Evolutionary conservation across 2,113 vertebrate species (phyloP).

Genomic region (Limnothrissa miodon): DNA sequence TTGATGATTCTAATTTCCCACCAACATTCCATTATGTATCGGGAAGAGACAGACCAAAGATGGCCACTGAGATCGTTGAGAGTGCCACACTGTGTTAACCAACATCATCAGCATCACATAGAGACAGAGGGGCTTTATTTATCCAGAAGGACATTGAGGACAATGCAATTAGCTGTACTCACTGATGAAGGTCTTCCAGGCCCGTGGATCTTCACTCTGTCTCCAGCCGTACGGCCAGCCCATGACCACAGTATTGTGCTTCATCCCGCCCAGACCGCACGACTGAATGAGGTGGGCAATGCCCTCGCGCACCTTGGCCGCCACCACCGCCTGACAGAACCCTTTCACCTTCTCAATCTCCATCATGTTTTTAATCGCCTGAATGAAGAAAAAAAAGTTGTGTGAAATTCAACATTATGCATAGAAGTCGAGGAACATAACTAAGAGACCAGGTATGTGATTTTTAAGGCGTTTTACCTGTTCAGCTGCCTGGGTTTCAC

Average conservation of each 20-base stretch:
- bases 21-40: too few species aligned
- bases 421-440: neutral
- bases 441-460: neutral
- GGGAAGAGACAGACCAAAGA: too few species aligned
- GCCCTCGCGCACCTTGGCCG: constrained; percentile 88
- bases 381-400: constrained; percentile 32
- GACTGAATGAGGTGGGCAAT: constrained; percentile 96
- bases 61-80: too few species aligned
- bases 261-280: constrained; percentile 95
- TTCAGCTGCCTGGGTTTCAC: constrained; percentile 94
- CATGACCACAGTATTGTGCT: constrained; percentile 95
- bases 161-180: constrained; percentile 31
- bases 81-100: too few species aligned
- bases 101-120: neutral
- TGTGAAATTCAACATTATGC: neutral
- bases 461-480: constrained; percentile 74
- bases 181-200: constrained; percentile 99
- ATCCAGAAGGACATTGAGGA: too few species aligned
- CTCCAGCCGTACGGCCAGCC: constrained; percentile 98
- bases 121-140: too few species aligned
- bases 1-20: too few species aligned
- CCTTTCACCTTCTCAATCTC: constrained; percentile 97
- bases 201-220: constrained; percentile 95
- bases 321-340: constrained; percentile 95
- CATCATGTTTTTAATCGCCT: constrained; percentile 99